Percentiles rank a stretch among this genome's conserved stretches.
Evolutionary conservation across 1,140 invertebrate species (phyloP).

Genomic region (Bombus confusus): DNA sequence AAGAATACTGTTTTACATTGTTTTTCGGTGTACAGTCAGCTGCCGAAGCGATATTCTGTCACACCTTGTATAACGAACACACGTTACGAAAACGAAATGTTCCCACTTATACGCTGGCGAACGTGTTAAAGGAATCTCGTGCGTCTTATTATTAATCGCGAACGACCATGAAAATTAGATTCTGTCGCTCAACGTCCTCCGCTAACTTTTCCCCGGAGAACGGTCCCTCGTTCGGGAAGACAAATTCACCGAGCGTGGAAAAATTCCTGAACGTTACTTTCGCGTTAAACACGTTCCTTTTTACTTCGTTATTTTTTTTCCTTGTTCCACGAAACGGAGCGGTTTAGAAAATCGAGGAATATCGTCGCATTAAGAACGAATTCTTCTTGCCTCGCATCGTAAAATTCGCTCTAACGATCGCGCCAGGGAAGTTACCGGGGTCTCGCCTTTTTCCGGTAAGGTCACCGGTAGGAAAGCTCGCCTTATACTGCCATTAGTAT

Average conservation of each 20-base stretch:
- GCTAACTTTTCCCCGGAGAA: background rate
- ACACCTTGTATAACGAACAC: background rate
- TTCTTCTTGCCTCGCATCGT: constrained; percentile 23
- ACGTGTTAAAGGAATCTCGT: background rate
- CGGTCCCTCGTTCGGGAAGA: too few relatives aligned
- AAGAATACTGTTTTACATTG: too few relatives aligned
- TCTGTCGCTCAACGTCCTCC: background rate
- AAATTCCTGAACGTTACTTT: background rate
- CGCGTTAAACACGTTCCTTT: background rate
- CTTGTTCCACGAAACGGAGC: background rate
- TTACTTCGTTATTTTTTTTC: background rate
- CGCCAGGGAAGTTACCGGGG: constrained; percentile 46
- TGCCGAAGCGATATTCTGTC: too few relatives aligned
- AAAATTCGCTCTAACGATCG: constrained; percentile 42
- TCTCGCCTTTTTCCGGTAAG: constrained; percentile 65
- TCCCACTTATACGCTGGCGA: background rate
- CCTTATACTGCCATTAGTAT: constrained; percentile 71
- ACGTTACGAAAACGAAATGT: background rate
- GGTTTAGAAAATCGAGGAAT: background rate
- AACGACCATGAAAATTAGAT: background rate
- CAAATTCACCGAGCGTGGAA: background rate
- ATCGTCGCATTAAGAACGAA: constrained; percentile 8
- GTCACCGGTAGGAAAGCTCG: constrained; percentile 62
- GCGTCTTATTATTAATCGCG: background rate
- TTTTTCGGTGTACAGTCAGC: too few relatives aligned